Percentiles rank a stretch among this genome's conserved stretches.
phyloP scores from a whole-genome alignment of 2,888 invertebrate genomes.

The Cephus rjabovi region DNA sequence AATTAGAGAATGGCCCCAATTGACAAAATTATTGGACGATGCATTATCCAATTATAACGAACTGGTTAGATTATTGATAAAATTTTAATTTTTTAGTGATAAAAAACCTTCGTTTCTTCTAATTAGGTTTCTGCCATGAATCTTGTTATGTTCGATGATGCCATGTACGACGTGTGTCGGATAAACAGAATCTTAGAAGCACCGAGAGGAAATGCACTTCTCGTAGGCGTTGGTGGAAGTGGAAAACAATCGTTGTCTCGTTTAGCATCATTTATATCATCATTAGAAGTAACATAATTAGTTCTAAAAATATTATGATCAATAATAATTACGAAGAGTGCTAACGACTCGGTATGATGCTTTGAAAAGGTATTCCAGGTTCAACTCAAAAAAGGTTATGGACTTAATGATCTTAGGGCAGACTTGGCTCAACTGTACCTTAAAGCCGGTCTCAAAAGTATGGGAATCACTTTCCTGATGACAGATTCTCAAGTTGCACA shows the following conservation, averaged over 20 bases:
- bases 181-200: constrained; percentile 94
- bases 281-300: constrained; percentile 73
- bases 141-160: constrained; percentile 94
- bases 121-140: constrained; percentile 84
- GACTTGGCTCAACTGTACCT: constrained; percentile 82
- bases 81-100: neutral
- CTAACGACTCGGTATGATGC: neutral
- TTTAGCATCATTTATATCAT: constrained; percentile 89
- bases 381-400: constrained; percentile 90
- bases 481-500: constrained; percentile 94
- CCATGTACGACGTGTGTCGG: constrained; percentile 91
- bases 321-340: neutral
- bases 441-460: constrained; percentile 87
- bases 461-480: constrained; percentile 89
- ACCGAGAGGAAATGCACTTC: constrained; percentile 90
- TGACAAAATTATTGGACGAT: constrained; percentile 81
- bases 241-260: constrained; percentile 94
- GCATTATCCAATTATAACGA: constrained; percentile 90
- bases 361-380: constrained; percentile 82
- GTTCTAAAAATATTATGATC: neutral
- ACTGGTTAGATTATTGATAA: constrained; percentile 67
- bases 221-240: constrained; percentile 95
- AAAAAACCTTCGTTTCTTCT: constrained; percentile 7
- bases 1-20: constrained; percentile 76
- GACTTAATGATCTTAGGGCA: constrained; percentile 81